Evolutionary conservation across 2,888 invertebrate genomes (phyloP).

Genomic region (Tenthredo mesomela): DNA sequence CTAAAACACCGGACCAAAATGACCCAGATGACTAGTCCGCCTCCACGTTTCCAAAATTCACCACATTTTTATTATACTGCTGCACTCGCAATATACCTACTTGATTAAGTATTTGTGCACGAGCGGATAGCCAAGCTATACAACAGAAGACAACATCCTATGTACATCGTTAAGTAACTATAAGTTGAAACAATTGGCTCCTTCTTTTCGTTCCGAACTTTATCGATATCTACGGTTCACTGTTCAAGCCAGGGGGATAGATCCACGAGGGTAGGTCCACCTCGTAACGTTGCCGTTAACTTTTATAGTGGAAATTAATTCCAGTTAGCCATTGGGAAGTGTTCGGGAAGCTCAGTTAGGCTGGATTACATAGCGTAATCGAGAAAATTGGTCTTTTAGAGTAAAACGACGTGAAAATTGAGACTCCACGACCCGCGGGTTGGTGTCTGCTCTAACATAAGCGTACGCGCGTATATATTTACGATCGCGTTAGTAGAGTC

Average conservation of each 20-base stretch:
- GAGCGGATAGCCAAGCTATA: neutral
- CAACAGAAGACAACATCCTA: neutral
- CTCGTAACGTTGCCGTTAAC: slow-evolving; percentile 36
- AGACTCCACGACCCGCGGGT: slow-evolving; percentile 16
- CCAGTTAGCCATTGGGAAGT: slow-evolving; percentile 29
- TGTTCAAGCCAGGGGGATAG: neutral
- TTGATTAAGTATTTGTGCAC: neutral
- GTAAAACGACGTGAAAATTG: slow-evolving; percentile 49
- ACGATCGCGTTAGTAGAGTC: slow-evolving; percentile 42
- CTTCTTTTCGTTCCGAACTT: neutral
- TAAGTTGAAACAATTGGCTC: neutral
- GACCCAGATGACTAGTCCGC: slow-evolving; percentile 38
- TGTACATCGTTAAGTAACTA: neutral
- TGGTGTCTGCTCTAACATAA: slow-evolving; percentile 5
- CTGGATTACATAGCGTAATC: slow-evolving; percentile 43
- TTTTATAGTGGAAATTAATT: slow-evolving; percentile 47
- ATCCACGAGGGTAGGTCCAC: slow-evolving; percentile 8
- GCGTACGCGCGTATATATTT: slow-evolving; percentile 22
- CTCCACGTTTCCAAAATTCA: slow-evolving; percentile 1
- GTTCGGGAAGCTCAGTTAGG: slow-evolving; percentile 38
- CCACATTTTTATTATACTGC: neutral
- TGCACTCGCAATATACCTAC: neutral
- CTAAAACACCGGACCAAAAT: slow-evolving; percentile 35
- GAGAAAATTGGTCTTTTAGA: slow-evolving; percentile 48
- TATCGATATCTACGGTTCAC: slow-evolving; percentile 12